phyloP scores from a whole-genome alignment of 2,113 vertebrate species.

The Rafetus swinhoei region DNA sequence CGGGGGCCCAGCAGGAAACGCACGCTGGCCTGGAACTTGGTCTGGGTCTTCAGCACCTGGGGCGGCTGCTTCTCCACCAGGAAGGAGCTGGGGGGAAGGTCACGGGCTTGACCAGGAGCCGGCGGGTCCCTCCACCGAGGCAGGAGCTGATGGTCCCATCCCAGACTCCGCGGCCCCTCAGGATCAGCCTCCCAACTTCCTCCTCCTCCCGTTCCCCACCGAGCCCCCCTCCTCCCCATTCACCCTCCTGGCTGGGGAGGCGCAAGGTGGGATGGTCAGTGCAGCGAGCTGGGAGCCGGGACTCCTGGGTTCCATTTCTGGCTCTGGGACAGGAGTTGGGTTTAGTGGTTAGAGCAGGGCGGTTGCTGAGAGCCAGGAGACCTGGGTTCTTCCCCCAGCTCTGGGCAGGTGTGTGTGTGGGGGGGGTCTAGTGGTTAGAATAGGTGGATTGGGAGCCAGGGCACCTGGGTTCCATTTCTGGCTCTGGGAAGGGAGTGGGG shows the following conservation, averaged over 20 bases:
- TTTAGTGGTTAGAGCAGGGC: too few relatives aligned
- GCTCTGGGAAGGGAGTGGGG: too few relatives aligned
- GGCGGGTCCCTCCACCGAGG: not conserved
- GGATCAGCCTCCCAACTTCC: too few relatives aligned
- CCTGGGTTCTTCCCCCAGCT: too few relatives aligned
- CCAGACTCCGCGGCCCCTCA: too few relatives aligned
- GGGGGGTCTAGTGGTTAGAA: too few relatives aligned
- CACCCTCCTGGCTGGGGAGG: not conserved
- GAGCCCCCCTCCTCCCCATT: not conserved
- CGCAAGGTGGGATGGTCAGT: not conserved
- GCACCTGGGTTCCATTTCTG: too few relatives aligned
- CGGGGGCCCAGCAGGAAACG: slow-evolving; percentile 90
- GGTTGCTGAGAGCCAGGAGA: not conserved
- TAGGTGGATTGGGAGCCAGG: too few relatives aligned
- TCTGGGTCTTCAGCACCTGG: slow-evolving; percentile 97
- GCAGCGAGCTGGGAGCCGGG: not conserved
- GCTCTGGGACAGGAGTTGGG: not conserved
- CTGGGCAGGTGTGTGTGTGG: too few relatives aligned
- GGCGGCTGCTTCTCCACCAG: slow-evolving; percentile 95
- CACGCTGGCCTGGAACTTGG: slow-evolving; percentile 92
- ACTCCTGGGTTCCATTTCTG: not conserved
- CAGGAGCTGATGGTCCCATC: too few relatives aligned
- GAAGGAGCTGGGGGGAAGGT: slow-evolving; percentile 81
- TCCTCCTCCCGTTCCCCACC: not conserved
- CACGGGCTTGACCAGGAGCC: not conserved